Percentiles rank a stretch among this genome's conserved stretches.
These are phyloP conservation scores for Carassius gibelio DNA, from an alignment of 2,113 vertebrate genomes.

Conservation along the genomic window DNA sequence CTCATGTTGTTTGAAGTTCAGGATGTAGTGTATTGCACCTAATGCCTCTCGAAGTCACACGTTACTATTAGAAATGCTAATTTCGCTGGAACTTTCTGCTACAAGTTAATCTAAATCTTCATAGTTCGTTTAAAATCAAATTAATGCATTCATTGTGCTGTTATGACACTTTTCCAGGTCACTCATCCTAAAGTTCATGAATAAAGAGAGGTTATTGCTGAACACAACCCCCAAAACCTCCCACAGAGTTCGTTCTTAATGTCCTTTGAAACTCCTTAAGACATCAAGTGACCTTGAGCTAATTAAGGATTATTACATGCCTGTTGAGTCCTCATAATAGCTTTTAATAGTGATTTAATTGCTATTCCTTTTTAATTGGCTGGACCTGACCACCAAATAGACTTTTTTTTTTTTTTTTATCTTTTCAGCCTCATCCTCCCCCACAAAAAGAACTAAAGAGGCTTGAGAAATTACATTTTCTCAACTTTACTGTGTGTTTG, in stretches of 20 bases:
- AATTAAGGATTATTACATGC: conserved; percentile 78
- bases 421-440: conserved; percentile 64
- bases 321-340: conserved; percentile 71
- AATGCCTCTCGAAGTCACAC: not conserved
- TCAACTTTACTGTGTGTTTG: not conserved
- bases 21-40: not conserved
- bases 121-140: conserved; percentile 8
- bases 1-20: conserved; percentile 23
- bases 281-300: conserved; percentile 72
- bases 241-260: conserved; percentile 20
- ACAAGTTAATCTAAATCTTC: not conserved
- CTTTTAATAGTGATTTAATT: conserved; percentile 75
- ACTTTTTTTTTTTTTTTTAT: conserved; percentile 61
- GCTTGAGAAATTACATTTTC: not conserved
- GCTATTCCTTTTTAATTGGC: conserved; percentile 66
- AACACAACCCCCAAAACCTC: not conserved
- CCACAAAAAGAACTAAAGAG: conserved; percentile 43
- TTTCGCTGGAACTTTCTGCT: not conserved
- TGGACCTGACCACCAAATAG: conserved; percentile 58
- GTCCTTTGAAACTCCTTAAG: conserved; percentile 63
- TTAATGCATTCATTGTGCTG: not conserved
- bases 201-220: conserved; percentile 1
- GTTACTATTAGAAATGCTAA: not conserved
- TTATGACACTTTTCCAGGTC: not conserved
- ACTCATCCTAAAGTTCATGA: not conserved